Evolutionary conservation across 1,140 invertebrate genomes (phyloP).

Genomic region (Amyelois transitella): DNA sequence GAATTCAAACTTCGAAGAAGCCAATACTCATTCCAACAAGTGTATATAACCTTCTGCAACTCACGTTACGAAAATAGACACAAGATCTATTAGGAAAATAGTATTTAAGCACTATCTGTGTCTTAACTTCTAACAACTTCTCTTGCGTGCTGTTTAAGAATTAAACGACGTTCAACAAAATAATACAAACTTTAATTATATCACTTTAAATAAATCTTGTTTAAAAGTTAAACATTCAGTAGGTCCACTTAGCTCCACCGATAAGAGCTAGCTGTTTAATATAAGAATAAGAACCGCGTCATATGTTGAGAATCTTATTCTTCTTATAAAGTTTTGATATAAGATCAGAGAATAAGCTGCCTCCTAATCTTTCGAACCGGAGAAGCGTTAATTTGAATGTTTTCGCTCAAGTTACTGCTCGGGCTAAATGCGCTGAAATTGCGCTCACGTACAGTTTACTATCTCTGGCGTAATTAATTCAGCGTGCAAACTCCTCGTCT

Average conservation of each 20-base stretch:
- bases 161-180: too few relatives aligned
- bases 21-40: background rate
- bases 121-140: too few relatives aligned
- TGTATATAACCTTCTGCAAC: background rate
- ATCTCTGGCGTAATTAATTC: slow-evolving; percentile 20
- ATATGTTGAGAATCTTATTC: too few relatives aligned
- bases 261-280: too few relatives aligned
- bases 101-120: too few relatives aligned
- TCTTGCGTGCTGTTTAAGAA: too few relatives aligned
- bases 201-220: too few relatives aligned
- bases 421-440: slow-evolving; percentile 13
- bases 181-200: too few relatives aligned
- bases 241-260: too few relatives aligned
- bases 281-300: too few relatives aligned
- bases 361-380: slow-evolving; percentile 6
- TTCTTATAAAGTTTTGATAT: too few relatives aligned
- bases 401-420: slow-evolving; percentile 7
- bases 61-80: background rate
- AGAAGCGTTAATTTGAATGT: slow-evolving; percentile 12
- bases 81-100: background rate
- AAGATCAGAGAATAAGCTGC: slow-evolving; percentile 2
- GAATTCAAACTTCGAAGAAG: background rate
- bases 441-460: slow-evolving; percentile 16
- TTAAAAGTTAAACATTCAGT: too few relatives aligned
- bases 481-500: slow-evolving; percentile 1